Evolutionary conservation across 2,797 vertebrate genomes (phyloP).

Genomic region (Percopsis omiscomaycus): DNA sequence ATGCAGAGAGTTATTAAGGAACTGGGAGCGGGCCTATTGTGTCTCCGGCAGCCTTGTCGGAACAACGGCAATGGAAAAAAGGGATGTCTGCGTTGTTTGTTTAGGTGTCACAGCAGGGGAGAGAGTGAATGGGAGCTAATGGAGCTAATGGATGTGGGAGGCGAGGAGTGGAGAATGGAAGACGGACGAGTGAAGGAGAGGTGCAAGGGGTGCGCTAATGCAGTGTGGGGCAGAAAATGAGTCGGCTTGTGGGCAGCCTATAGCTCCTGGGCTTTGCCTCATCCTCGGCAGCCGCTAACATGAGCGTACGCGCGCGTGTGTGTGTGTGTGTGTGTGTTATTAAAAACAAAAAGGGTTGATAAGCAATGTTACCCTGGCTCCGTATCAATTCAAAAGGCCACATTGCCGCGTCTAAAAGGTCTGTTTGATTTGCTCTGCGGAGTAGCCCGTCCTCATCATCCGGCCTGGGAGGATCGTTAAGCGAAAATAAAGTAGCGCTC

Average conservation of each 20-base stretch:
- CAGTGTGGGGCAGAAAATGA: slow-evolving; percentile 19
- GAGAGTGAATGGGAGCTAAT: slow-evolving; percentile 66
- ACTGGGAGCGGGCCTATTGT: slow-evolving; percentile 61
- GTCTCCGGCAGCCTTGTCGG: slow-evolving; percentile 64
- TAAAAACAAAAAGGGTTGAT: not conserved
- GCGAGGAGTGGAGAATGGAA: slow-evolving; percentile 47
- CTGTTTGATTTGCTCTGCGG: slow-evolving; percentile 21
- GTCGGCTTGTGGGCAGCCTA: slow-evolving; percentile 9
- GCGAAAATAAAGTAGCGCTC: slow-evolving; percentile 54
- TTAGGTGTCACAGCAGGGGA: slow-evolving; percentile 65
- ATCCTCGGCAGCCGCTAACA: not conserved
- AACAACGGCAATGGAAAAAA: slow-evolving; percentile 42
- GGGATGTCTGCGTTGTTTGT: slow-evolving; percentile 54
- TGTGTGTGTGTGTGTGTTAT: not conserved
- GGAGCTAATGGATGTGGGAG: slow-evolving; percentile 64
- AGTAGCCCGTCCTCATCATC: slow-evolving; percentile 40
- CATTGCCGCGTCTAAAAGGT: slow-evolving; percentile 19
- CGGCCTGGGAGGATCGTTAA: slow-evolving; percentile 49
- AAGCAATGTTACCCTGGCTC: slow-evolving; percentile 7
- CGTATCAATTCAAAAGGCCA: slow-evolving; percentile 37
- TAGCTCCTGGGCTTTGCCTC: slow-evolving; percentile 6
- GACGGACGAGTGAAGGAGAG: slow-evolving; percentile 34
- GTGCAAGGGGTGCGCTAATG: slow-evolving; percentile 47
- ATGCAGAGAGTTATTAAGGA: slow-evolving; percentile 71
- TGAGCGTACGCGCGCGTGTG: not conserved